Evolutionary conservation across 2,797 vertebrate species (phyloP).

Genomic region (Trachops cirrhosus): DNA sequence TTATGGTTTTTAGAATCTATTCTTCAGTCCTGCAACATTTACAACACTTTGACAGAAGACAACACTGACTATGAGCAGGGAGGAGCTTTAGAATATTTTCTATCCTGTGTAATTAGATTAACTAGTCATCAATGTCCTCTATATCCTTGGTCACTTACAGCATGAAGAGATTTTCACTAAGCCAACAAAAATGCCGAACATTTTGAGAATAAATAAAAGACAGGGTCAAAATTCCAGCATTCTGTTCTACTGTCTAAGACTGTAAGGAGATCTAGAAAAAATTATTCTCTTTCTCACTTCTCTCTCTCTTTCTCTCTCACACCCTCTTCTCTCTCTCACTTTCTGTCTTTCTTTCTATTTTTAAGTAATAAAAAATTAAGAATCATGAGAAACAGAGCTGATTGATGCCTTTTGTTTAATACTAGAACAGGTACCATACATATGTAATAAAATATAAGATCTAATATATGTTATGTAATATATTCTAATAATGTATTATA

Average conservation of each 20-base stretch:
- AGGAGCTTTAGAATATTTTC: conserved; percentile 66
- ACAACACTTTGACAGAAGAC: conserved; percentile 61
- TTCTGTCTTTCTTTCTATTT: background rate
- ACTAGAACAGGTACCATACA: background rate
- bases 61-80: conserved; percentile 48
- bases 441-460: background rate
- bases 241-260: background rate
- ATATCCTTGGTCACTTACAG: conserved; percentile 63
- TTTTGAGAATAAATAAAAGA: conserved; percentile 17
- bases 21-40: conserved; percentile 45
- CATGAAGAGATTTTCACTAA: conserved; percentile 64
- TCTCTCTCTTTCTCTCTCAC: background rate
- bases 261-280: background rate
- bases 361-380: background rate
- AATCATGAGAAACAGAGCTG: background rate
- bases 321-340: too few relatives aligned
- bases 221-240: background rate
- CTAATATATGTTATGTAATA: background rate
- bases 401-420: background rate
- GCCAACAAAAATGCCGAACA: conserved; percentile 40
- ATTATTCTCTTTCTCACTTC: background rate
- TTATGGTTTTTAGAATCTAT: conserved; percentile 47
- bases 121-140: conserved; percentile 44
- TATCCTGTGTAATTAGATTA: conserved; percentile 72
- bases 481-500: background rate